Evolutionary conservation across 1,140 invertebrate species (phyloP).

Genomic region (Uloborus diversus): DNA sequence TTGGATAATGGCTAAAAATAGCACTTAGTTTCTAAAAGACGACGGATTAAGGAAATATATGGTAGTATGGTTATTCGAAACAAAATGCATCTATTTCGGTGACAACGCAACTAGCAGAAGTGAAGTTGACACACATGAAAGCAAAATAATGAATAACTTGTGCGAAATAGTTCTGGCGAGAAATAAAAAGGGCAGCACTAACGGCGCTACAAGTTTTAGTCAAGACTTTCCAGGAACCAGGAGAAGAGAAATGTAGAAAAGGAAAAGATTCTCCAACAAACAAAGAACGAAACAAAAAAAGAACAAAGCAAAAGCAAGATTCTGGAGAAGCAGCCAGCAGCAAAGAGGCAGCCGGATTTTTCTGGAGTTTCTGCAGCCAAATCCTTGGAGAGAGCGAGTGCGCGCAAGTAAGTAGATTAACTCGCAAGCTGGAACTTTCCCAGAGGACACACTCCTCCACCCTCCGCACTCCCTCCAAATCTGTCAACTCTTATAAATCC

Average conservation of each 20-base stretch:
- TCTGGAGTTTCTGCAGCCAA: not conserved
- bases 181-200: too few relatives aligned
- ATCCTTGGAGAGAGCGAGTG: not conserved
- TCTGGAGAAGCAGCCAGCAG: not conserved
- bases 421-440: conserved; percentile 25
- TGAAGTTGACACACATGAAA: too few relatives aligned
- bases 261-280: not conserved
- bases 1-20: too few relatives aligned
- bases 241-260: not conserved
- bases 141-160: too few relatives aligned
- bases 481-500: conserved; percentile 47
- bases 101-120: too few relatives aligned
- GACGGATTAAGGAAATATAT: too few relatives aligned
- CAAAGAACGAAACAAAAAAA: not conserved
- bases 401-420: conserved; percentile 39
- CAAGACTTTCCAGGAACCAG: too few relatives aligned
- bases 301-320: not conserved
- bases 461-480: not conserved
- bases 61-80: too few relatives aligned
- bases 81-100: too few relatives aligned
- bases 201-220: too few relatives aligned
- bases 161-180: too few relatives aligned
- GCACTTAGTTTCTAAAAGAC: too few relatives aligned
- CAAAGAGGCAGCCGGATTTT: conserved; percentile 7
- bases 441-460: not conserved